These are phyloP conservation scores for Potamarius usumacintae DNA, from an alignment of 2,113 vertebrate genomes.

Conservation along the genomic window DNA sequence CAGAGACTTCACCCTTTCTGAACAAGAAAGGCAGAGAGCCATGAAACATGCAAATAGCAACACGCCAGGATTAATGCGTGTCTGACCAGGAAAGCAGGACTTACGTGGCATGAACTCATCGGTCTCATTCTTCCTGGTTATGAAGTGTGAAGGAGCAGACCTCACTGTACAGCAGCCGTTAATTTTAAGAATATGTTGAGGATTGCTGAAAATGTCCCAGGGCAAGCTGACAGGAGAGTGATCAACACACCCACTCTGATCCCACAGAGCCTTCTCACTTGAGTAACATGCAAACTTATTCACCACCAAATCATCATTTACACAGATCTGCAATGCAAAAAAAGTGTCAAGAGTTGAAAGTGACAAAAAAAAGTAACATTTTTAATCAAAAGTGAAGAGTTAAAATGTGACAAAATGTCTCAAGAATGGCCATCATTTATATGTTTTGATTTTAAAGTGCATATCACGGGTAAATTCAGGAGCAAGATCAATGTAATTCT, in stretches of 20 bases:
- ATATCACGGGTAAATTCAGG: background rate
- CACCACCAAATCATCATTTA: conserved; percentile 87
- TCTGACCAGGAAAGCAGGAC: background rate
- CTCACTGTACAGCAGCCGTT: conserved; percentile 25
- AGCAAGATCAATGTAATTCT: too few species aligned
- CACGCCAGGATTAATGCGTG: background rate
- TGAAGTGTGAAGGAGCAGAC: background rate
- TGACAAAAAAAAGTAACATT: too few species aligned
- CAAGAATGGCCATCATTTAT: background rate
- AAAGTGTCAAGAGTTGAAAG: background rate
- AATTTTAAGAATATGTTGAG: conserved; percentile 15
- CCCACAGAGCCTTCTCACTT: background rate
- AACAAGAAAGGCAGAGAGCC: background rate
- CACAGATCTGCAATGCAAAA: conserved; percentile 77
- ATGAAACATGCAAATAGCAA: background rate
- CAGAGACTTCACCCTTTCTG: background rate
- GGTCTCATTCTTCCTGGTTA: background rate
- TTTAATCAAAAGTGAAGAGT: background rate
- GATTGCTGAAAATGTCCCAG: conserved; percentile 53
- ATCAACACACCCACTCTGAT: conserved; percentile 17
- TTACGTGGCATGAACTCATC: conserved; percentile 1
- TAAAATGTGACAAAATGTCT: background rate
- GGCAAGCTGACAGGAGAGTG: conserved; percentile 58
- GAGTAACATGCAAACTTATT: conserved; percentile 84
- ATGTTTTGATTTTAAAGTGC: background rate